phyloP scores from a whole-genome alignment of 1,140 invertebrate genomes.

The Stratiolaelaps scimitus region DNA sequence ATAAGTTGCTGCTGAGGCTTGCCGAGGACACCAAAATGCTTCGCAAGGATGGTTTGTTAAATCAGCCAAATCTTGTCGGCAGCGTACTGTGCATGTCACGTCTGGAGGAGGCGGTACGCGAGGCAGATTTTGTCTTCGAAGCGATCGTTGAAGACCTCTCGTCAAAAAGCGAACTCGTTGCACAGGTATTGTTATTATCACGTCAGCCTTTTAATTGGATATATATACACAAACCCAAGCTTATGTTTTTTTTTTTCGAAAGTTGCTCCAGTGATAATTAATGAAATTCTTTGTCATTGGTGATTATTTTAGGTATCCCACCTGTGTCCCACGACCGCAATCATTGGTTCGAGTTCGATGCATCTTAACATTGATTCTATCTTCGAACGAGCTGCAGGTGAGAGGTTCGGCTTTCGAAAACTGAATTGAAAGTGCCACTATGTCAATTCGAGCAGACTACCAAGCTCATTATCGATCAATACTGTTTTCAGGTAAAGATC shows the following conservation, averaged over 20 bases:
- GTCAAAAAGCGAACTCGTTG: constrained; percentile 44
- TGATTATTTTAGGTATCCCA: constrained; percentile 20
- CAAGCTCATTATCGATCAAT: constrained; percentile 25
- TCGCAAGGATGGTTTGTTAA: constrained; percentile 41
- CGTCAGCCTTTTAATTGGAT: not conserved
- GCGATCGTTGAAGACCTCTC: constrained; percentile 43
- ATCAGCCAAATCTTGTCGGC: constrained; percentile 42
- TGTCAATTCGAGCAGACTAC: not conserved
- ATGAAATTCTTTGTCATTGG: not conserved
- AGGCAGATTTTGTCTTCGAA: constrained; percentile 45
- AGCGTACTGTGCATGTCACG: constrained; percentile 43
- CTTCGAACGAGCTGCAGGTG: constrained; percentile 38
- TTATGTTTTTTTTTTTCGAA: no score
- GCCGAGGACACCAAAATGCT: constrained; percentile 43
- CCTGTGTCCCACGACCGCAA: constrained; percentile 41
- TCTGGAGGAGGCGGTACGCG: constrained; percentile 44
- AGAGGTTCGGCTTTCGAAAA: no score
- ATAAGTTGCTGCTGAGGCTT: constrained; percentile 41
- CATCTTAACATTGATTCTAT: constrained; percentile 40
- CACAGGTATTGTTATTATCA: constrained; percentile 37
- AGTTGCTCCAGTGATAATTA: constrained; percentile 28
- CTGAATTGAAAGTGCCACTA: no score
- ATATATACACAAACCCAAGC: no score
- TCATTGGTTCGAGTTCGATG: constrained; percentile 43
- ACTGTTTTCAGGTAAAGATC: constrained; percentile 37